Evolutionary conservation across 2,113 vertebrate species (phyloP), one percentile per base, ranked within the genome.

Genomic region (Chloebia gouldiae): DNA sequence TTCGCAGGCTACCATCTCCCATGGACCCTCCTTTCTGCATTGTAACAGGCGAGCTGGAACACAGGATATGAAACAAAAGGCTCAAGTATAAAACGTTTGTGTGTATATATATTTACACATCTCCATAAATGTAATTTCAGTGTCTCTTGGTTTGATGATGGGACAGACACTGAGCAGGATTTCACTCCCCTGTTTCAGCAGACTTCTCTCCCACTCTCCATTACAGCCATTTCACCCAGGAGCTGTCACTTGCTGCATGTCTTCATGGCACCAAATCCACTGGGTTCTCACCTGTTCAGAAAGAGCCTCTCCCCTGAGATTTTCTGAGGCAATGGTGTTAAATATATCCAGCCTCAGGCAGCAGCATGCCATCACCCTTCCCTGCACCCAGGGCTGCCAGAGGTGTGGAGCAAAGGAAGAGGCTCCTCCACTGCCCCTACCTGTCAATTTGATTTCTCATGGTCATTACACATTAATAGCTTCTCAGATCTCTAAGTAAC

Each of bases 111-210:
- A 24, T 50, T 84, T 53, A 35, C 2, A 11, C 12, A 35, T 19
- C 35, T 73, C 35, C n/a, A 71, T 64, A 69, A 57, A 56, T 2
- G 4, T 7, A 4, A n/a, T 42, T 79, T n/a, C 12, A 3, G 22
- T 14, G 31, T 44, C 44, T 81, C 40, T 51, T 8, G 35, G 31
- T 40, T 61, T 53, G 82, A 56, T 19, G 37, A 31, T 2, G 50
- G 42, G 42, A 78, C 13, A 61, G 47, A 49, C 27, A 30, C 4
- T 7, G 69, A 1, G 3, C 37, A 81, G 30, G 18, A 60, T 47
- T 77, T 61, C 17, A 3, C 37, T 27, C 65, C 21, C 19, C 27
- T 3, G 0, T 39, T 44, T 63, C 0, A 0, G 68, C 14, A 4
- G 64, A 0, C 0, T 9, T 84, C 50, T 60, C 63, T 59, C 57